These are phyloP conservation scores for Gallinago jamesoni DNA, from an alignment of 2,113 vertebrate species.

Conservation along the genomic window DNA sequence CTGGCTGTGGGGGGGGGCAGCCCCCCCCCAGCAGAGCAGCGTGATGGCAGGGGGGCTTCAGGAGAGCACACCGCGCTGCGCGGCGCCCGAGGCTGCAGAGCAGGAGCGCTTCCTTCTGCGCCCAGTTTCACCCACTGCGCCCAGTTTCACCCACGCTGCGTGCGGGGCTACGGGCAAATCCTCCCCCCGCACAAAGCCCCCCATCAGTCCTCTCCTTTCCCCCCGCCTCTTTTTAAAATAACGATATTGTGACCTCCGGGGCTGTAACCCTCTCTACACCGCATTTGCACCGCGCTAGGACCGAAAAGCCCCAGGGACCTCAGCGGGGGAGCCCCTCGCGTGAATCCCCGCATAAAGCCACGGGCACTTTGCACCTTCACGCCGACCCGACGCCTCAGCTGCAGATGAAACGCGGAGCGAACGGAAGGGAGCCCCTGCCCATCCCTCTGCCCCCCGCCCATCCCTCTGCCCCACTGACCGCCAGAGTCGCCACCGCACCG, in stretches of 20 bases:
- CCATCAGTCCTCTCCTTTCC: not conserved
- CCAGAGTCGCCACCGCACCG: not conserved
- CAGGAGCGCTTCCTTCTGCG: not conserved
- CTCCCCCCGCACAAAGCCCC: not conserved
- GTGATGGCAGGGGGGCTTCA: not conserved
- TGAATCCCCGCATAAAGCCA: not conserved
- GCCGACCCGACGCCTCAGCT: rapidly evolving
- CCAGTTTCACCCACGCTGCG: not conserved
- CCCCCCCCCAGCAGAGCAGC: not conserved
- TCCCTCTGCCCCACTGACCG: not conserved
- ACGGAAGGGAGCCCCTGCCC: not conserved
- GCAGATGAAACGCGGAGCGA: not conserved
- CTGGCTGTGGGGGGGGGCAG: not conserved
- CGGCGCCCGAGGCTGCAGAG: not conserved
- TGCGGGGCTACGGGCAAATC: not conserved
- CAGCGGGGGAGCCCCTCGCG: not conserved
- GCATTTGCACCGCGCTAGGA: not conserved
- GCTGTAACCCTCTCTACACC: not conserved
- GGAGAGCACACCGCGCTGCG: not conserved
- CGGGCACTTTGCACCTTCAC: too few relatives aligned
- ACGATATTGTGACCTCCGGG: rapidly evolving
- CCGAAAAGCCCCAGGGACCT: not conserved
- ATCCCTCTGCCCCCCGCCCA: not conserved
- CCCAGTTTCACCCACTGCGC: not conserved
- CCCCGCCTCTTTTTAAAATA: not conserved